A percentile compares a stretch with the other conserved stretches of the same genome.
Evolutionary conservation across 37 sponge, comb jelly and placozoan genomes (phyloP).

Genomic region (Crambe crambe): DNA sequence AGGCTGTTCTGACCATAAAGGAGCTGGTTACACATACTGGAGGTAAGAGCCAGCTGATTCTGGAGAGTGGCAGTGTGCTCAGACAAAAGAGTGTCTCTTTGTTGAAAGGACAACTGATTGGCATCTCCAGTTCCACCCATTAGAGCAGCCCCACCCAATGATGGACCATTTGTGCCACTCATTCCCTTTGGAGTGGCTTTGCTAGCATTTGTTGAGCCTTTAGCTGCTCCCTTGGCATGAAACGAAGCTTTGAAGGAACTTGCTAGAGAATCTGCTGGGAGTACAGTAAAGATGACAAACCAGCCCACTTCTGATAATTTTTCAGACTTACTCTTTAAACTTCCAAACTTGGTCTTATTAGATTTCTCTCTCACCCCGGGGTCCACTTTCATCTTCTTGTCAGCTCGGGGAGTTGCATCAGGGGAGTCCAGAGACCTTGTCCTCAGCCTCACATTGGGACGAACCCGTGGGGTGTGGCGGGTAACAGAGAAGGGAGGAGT

Average conservation of each 20-base stretch:
- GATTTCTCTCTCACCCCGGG: background rate
- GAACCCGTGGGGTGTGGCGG: conserved; percentile 60
- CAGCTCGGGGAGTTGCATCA: background rate
- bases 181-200: background rate
- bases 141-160: background rate
- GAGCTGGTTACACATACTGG: conserved; percentile 69
- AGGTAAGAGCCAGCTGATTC: conserved; percentile 44
- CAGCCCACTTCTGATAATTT: background rate
- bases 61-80: conserved; percentile 26
- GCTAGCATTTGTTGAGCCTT: background rate
- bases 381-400: conserved; percentile 71
- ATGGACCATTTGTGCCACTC: background rate
- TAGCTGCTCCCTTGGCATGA: background rate
- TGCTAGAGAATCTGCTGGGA: background rate
- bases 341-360: background rate
- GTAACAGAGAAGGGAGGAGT: conserved; percentile 53
- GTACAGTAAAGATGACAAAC: background rate
- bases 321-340: background rate
- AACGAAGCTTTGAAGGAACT: background rate
- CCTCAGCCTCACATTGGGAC: conserved; percentile 2
- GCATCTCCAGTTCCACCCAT: background rate
- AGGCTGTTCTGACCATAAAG: conserved; percentile 50
- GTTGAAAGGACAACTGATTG: background rate
- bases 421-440: conserved; percentile 1
- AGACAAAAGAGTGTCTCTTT: background rate